These are phyloP conservation scores for Empidonax traillii DNA, from an alignment of 2,113 vertebrate genomes.

Conservation along the genomic window DNA sequence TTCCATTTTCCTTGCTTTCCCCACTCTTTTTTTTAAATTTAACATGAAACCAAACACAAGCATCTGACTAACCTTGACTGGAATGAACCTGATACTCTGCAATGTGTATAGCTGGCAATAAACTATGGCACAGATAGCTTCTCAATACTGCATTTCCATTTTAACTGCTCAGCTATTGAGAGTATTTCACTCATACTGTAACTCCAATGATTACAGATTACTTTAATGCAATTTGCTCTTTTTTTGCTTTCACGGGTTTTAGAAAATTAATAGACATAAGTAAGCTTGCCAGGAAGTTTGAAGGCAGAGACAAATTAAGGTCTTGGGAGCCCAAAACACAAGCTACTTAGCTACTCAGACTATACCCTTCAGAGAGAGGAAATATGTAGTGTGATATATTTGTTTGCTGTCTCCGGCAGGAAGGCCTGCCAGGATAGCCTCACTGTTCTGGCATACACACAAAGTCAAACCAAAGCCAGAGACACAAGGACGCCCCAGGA, in stretches of 20 bases:
- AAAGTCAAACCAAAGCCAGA: conserved; percentile 48
- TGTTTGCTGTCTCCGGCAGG: conserved; percentile 43
- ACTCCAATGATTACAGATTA: conserved; percentile 68
- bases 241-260: conserved; percentile 53
- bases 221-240: conserved; percentile 65
- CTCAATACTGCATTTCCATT: conserved; percentile 47
- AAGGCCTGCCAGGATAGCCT: conserved; percentile 55
- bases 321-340: conserved; percentile 53
- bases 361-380: conserved; percentile 50
- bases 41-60: background rate
- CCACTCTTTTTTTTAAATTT: background rate
- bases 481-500: background rate
- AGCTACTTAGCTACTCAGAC: conserved; percentile 53
- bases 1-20: background rate
- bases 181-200: conserved; percentile 59
- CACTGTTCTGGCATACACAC: conserved; percentile 42
- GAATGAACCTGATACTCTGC: background rate
- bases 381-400: conserved; percentile 54
- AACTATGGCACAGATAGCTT: conserved; percentile 24
- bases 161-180: conserved; percentile 44
- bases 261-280: conserved; percentile 65
- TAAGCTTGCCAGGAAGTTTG: conserved; percentile 61
- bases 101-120: conserved; percentile 12
- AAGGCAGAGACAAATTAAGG: conserved; percentile 68
- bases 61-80: conserved; percentile 43